Conservation (phyloP, 1,140 invertebrate genomes). For the Danaus plexippus region DNA sequence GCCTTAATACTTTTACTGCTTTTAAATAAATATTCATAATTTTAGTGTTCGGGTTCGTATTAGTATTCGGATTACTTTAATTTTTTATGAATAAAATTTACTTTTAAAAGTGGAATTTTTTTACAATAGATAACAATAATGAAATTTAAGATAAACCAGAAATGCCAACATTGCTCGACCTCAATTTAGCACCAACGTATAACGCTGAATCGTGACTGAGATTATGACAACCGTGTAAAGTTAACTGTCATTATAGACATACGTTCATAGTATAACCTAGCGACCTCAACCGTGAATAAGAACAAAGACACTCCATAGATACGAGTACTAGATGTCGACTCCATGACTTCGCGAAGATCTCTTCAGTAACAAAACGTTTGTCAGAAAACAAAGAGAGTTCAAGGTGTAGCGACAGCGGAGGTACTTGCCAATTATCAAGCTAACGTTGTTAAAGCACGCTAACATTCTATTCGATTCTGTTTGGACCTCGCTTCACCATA, state of each 20-base stretch:
- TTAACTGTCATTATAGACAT: constrained; percentile 16
- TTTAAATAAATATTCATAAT: no score
- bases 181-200: constrained; percentile 20
- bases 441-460: constrained; percentile 54
- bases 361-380: constrained; percentile 55
- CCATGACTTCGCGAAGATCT: constrained; percentile 36
- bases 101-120: background rate
- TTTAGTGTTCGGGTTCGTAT: no score
- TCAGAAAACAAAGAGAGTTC: constrained; percentile 59
- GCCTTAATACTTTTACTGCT: no score
- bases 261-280: constrained; percentile 5
- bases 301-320: constrained; percentile 43
- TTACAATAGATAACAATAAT: background rate
- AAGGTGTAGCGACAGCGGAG: constrained; percentile 46
- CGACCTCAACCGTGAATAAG: constrained; percentile 37
- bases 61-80: no score
- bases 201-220: constrained; percentile 25
- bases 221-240: constrained; percentile 28
- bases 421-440: constrained; percentile 55
- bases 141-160: background rate
- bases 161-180: constrained; percentile 12
- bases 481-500: constrained; percentile 41
- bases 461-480: constrained; percentile 51
- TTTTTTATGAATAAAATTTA: no score
- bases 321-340: constrained; percentile 37